Base-by-base conservation (phyloP, 2,888 invertebrate species). In the Nebria salina region DNA sequence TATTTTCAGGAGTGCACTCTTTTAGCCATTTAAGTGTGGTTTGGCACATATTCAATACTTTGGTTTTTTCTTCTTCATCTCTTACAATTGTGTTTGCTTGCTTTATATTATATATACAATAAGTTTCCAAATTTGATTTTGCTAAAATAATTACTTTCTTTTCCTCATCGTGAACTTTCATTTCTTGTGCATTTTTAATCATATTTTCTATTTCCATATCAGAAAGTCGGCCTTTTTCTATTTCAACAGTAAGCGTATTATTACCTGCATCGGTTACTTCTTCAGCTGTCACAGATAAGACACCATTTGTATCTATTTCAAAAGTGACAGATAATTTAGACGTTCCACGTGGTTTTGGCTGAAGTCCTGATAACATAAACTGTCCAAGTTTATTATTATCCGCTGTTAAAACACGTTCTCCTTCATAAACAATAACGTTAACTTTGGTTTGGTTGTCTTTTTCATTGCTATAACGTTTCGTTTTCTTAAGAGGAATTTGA, bases 261-360 rank as follows among this genome's bases (percentile, higher is more conserved):
- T 26, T 76, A 68, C 41, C 26, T 13, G 42, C 54, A 75, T 68
- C 74, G 13, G 54, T 75, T 6, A 41, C 20, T 72, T 85, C 85
- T 20, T 41, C 81, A 2, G 84, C 85, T 26, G 79, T 79, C 9
- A 84, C 80, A 64, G 66, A 81, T 41, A 85, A 72, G 54, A 85
- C 83, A 1, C 85, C 85, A 68, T 85, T 84, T n/a, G 81, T 80
- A 66, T 83, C 74, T 25, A 83, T 70, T 74, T 81, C 75, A 74
- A 82, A 83, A 3, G 80, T 82, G 8, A 83, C 82, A 8, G 74
- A 64, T 65, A 83, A 74, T 80, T 81, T 7, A 41, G 81, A 74
- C 20, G 41, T 20, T 74, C 83, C 77, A 54, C 82, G 77, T 54
- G 74, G 81, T 70, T 75, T 65, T 66, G 80, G 77, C 15, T 82